These are phyloP conservation scores for Patella depressa DNA, from an alignment of 2,888 invertebrate genomes.

Conservation along the genomic window DNA sequence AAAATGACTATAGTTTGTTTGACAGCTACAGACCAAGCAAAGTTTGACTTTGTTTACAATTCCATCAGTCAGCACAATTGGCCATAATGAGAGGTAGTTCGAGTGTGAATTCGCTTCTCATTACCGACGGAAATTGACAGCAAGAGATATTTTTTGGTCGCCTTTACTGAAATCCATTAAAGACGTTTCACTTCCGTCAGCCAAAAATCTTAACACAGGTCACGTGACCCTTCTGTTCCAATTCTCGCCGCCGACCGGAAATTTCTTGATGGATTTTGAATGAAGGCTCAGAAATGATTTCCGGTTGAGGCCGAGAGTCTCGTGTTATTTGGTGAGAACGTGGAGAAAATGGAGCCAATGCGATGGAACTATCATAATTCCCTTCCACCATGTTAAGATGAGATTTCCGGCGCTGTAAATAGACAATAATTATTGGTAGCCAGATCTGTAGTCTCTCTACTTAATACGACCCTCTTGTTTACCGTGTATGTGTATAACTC, in stretches of 20 bases:
- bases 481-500: no score
- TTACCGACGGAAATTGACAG: conserved; percentile 8
- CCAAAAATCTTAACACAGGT: conserved; percentile 10
- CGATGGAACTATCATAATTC: background rate
- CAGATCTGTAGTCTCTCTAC: no score
- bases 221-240: conserved; percentile 11
- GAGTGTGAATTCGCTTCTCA: background rate
- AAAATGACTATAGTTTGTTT: no score
- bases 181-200: background rate
- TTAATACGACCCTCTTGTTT: no score
- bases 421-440: background rate
- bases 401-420: background rate
- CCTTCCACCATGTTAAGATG: background rate
- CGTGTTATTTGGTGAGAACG: conserved; percentile 3
- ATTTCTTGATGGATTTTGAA: conserved; percentile 9
- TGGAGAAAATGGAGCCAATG: background rate
- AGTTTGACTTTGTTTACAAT: no score
- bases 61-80: no score
- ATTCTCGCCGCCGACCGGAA: conserved; percentile 5
- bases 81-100: background rate
- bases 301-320: conserved; percentile 5
- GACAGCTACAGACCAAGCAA: no score
- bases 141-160: conserved; percentile 2
- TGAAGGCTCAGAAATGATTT: conserved; percentile 9
- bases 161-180: conserved; percentile 7